Conservation (phyloP, 2,113 vertebrate genomes). For the Pomatostomus ruficeps region DNA sequence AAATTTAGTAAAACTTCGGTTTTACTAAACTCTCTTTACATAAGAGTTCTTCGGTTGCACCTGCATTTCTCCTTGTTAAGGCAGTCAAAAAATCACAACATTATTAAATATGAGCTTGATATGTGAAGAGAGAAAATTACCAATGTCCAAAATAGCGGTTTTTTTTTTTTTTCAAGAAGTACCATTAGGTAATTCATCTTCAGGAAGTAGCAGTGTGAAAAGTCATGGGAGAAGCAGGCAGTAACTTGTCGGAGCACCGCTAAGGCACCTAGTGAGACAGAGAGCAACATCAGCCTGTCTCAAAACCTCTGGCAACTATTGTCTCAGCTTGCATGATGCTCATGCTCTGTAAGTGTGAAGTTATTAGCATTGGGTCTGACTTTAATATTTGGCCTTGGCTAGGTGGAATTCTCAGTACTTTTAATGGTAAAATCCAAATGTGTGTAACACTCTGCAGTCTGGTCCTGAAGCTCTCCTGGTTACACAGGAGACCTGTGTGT, state of each 20-base stretch:
- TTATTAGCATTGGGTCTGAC: not conserved
- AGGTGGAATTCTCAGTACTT: not conserved
- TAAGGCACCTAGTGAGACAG: not conserved
- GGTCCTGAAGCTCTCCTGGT: not conserved
- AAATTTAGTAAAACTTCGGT: not conserved
- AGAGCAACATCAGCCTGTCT: not conserved
- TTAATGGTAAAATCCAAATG: not conserved
- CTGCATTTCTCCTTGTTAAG: not conserved
- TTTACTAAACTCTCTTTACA: too few species aligned
- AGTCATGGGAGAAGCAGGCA: not conserved
- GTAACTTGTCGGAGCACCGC: not conserved
- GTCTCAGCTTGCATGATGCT: not conserved
- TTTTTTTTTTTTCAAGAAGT: not conserved
- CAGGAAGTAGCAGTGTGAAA: not conserved
- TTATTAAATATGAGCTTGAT: not conserved
- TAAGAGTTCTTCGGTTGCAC: not conserved
- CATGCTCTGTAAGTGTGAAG: not conserved
- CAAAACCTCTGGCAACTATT: not conserved
- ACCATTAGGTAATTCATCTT: not conserved
- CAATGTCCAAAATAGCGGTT: rapidly evolving
- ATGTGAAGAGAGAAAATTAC: not conserved
- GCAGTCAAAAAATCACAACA: not conserved
- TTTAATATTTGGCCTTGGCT: not conserved
- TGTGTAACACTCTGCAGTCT: not conserved
- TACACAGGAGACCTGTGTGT: not conserved